Base-by-base conservation (phyloP, 1,140 invertebrate genomes). In the Elysia chlorotica region DNA sequence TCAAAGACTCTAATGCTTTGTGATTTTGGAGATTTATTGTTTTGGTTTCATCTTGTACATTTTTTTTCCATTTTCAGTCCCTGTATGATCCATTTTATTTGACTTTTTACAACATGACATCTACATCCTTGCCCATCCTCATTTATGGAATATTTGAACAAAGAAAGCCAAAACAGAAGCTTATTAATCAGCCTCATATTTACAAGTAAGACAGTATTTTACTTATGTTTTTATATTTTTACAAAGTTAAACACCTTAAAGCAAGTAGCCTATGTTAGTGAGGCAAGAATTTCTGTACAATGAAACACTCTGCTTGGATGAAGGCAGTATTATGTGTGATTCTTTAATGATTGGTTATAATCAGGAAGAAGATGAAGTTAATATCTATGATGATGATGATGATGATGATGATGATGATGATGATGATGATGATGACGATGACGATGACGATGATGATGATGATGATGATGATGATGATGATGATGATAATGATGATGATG, bases 101-200 rank as follows among this genome's bases (percentile, higher is more conserved):
- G 21, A 78, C 83, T 76, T 87, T 86, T 65, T 88, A 82, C 76
- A 88, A 88, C 79, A 82, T 86, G 33, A 82, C 84, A 1, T 85
- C 87, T 61, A 87, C 86, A 4, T 81, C 86, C 17, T 72, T 87
- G 35, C 86, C 86, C 6, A 87, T 86, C 54, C 75, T 87, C 28
- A 75, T 84, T 36, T 82, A 88, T 92, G 92, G 93, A 67, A 92
- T 98, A 63, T 97, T 96, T 84, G 96, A 99, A 88, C 92, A 95
- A 88, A 91, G 94, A 82, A 93, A 94, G 70, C 91, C 93, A 2
- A 72, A 76, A 56, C 73, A 74, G 36, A 84, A 87, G 30, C 87
- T 96, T 0, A 82, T 94, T 63, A 86, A 87, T 80, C 88, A 91
- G 48, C 93, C 93, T 2, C 83, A 89, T 10, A 82, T 95, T 0